These are phyloP conservation scores for Anseranas semipalmata DNA, from an alignment of 2,113 vertebrate species.

Conservation along the genomic window DNA sequence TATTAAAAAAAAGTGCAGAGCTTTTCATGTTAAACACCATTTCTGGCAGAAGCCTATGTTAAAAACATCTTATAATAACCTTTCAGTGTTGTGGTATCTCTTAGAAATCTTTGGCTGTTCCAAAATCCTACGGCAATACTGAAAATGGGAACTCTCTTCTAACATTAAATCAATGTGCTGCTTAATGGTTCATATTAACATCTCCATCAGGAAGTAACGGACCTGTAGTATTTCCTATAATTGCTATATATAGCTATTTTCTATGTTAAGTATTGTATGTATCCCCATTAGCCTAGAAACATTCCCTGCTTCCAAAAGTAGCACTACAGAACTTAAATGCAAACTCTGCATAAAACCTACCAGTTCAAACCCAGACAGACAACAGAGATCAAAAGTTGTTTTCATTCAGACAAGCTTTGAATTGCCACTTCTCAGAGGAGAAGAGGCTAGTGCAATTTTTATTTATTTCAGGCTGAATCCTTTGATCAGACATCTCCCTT, in stretches of 20 bases:
- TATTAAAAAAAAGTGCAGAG: neutral
- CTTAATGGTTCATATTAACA: constrained; percentile 24
- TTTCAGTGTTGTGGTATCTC: neutral
- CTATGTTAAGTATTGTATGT: neutral
- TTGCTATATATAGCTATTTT: neutral
- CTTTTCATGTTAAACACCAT: neutral
- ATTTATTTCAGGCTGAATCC: neutral
- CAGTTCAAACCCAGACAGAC: neutral
- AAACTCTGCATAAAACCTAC: neutral
- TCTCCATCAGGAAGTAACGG: neutral
- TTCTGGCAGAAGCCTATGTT: neutral
- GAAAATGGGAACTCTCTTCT: neutral
- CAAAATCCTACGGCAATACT: neutral
- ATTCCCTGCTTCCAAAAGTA: neutral
- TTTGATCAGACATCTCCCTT: neutral
- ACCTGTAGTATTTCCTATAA: neutral
- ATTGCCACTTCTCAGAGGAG: neutral
- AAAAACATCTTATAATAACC: neutral
- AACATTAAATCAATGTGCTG: neutral
- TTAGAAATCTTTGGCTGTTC: neutral
- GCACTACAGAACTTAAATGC: neutral
- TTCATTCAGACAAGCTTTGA: neutral
- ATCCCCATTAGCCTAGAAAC: neutral
- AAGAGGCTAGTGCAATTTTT: neutral
- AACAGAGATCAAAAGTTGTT: neutral